A percentile compares a stretch with the other conserved stretches of the same genome.
Evolutionary conservation across 2,113 vertebrate species (phyloP).

Genomic region (Psittacula cyanocephala): DNA sequence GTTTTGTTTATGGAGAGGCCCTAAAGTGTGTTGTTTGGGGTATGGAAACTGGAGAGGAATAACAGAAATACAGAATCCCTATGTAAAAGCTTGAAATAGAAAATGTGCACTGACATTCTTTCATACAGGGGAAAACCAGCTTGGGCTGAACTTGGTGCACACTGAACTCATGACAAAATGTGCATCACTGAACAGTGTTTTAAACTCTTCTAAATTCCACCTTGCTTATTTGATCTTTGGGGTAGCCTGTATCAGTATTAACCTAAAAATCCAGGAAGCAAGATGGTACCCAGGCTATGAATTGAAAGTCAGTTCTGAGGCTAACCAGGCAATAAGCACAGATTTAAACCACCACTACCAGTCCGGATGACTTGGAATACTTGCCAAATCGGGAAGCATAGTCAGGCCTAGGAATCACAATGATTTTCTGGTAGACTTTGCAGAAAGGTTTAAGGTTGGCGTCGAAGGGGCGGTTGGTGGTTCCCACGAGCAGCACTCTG

Average conservation of each 20-base stretch:
- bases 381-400: slow-evolving; percentile 83
- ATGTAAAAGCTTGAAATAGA: neutral
- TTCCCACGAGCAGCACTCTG: slow-evolving; percentile 83
- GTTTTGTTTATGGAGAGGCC: neutral
- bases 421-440: slow-evolving; percentile 82
- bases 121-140: neutral
- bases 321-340: accelerated
- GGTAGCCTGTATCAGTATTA: no score
- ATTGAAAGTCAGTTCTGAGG: neutral
- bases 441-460: slow-evolving; percentile 77
- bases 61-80: neutral
- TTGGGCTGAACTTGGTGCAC: neutral
- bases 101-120: neutral
- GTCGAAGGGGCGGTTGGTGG: slow-evolving; percentile 76
- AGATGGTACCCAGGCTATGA: accelerated
- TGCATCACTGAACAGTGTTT: neutral
- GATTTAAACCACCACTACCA: accelerated
- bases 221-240: neutral
- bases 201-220: neutral
- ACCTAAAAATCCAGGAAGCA: neutral
- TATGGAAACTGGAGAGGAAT: neutral
- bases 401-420: slow-evolving; percentile 83
- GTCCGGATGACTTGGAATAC: neutral
- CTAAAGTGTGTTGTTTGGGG: neutral
- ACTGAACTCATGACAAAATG: neutral